Evolutionary conservation across 2,797 vertebrate genomes (phyloP), one percentile per base, ranked within the genome.

Genomic region (Columba guinea): DNA sequence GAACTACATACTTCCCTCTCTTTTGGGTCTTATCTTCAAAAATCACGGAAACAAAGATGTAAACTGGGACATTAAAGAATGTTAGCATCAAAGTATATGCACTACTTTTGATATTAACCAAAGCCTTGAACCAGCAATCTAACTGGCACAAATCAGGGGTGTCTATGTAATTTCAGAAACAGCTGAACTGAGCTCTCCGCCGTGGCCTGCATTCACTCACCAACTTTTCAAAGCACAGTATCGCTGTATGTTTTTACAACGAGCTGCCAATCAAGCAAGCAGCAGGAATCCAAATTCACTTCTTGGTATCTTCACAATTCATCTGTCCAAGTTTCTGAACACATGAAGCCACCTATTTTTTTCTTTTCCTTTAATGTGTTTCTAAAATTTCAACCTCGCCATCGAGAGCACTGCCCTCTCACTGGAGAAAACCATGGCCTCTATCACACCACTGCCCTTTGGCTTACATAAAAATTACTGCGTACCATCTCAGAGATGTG

Each of bases 11-110:
- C 91, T 93, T 92, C 81, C 67, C 75, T 87, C 74, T 94, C 90
- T 89, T 96, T 89, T 0, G 46, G 86, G 60, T 91, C 91, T 93
- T 88, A 94, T 87, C 95, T 95, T 96, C 93, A 96, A 96, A 96
- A 94, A 95, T 96, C 94, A 91, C 0, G 41, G 95, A 96, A 96
- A 96, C 91, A 94, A 97, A 95, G 93, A 94, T 89, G 85, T 94
- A 97, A 96, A 97, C 91, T 94, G 83, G 90, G 83, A 91, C 93
- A 94, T 94, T 95, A 95, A 96, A 96, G 95, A 90, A 24, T 62
- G 91, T 74, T 96, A 94, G 94, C 90, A 89, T 96, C 95, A 96
- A 96, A 97, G 94, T 22, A 84, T 55, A 71, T 5, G 46, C 80
- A 35, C 70, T 58, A 84, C 94, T 90, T 96, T 93, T 96, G 80